Evolutionary conservation across 1,140 invertebrate genomes (phyloP), one percentile per base, ranked within the genome.

Genomic region (Drosophila dunni): DNA sequence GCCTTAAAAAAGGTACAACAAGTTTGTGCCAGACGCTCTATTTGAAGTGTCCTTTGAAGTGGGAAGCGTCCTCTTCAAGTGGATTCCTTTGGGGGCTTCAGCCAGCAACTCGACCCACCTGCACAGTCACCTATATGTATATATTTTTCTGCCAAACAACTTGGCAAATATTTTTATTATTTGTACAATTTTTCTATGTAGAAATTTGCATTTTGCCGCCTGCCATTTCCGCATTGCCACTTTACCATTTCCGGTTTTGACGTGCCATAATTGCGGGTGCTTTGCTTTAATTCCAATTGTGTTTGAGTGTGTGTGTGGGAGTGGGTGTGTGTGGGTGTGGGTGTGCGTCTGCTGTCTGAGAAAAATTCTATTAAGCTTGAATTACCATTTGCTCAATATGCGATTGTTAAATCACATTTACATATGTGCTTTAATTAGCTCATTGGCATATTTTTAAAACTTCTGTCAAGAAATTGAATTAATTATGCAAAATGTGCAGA

Each of bases 191-290:
- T 74, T 81, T 77, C 78, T 84, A 80, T 66, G 40, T 73, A 70
- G 64, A 71, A 79, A 85, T 85, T 81, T 85, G 78, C 81, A 85
- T 85, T 71, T 85, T 68, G 74, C 50, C 83, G 70, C 65, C 65
- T 74, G 78, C 65, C 77, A 84, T 78, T 80, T 85, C 81, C 81
- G 81, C 61, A 80, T 80, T 81, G 81, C 81, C 81, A 85, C 81
- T 85, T 84, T 85, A 78, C 81, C 74, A 85, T 85, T 85, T 85
- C 81, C 81, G 81, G 78, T 85, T 75, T 69, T 85, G 81, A 85
- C 81, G 74, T 85, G 54, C 54, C 73, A 69, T 78, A 80, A 84
- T 84, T 84, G 81, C 73, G 68, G 51, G 66, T 69, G 57, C 66
- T 54, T 36, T 53, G 66, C 46, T 40, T 20, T 38, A 20, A 51